These are phyloP conservation scores for Chaetodon trifascialis DNA, from an alignment of 2,113 vertebrate species.

Conservation along the genomic window DNA sequence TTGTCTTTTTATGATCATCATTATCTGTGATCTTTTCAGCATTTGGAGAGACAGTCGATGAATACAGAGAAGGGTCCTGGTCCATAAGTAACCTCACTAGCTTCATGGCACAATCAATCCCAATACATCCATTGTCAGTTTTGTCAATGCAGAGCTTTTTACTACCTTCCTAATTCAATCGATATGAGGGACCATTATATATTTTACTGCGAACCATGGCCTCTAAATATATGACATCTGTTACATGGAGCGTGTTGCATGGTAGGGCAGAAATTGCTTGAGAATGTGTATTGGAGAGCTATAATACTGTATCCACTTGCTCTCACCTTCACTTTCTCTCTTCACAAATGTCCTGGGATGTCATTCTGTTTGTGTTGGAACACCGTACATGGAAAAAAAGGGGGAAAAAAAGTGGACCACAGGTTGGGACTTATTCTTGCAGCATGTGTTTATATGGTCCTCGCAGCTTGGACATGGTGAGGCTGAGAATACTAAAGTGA, in stretches of 20 bases:
- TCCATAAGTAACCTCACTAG: slow-evolving; percentile 52
- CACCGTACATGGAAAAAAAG: background rate
- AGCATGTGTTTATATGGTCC: slow-evolving; percentile 67
- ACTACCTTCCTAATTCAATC: slow-evolving; percentile 77
- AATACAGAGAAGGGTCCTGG: slow-evolving; percentile 18
- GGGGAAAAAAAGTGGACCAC: slow-evolving; percentile 19
- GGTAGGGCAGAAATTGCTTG: slow-evolving; percentile 14
- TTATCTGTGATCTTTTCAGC: slow-evolving; percentile 56
- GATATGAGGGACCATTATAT: slow-evolving; percentile 59
- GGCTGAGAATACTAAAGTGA: slow-evolving; percentile 62
- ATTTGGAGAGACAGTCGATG: slow-evolving; percentile 22
- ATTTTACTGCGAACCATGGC: slow-evolving; percentile 72
- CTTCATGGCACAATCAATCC: slow-evolving; percentile 70
- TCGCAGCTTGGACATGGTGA: slow-evolving; percentile 47
- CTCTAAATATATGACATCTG: slow-evolving; percentile 59
- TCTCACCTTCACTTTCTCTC: background rate
- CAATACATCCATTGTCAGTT: slow-evolving; percentile 70
- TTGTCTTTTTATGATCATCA: slow-evolving; percentile 59
- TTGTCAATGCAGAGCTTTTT: slow-evolving; percentile 76
- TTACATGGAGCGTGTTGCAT: slow-evolving; percentile 33
- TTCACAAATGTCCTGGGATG: slow-evolving; percentile 32
- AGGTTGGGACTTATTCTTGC: slow-evolving; percentile 39
- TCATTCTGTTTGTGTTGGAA: slow-evolving; percentile 1
- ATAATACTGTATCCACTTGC: background rate
- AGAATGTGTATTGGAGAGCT: slow-evolving; percentile 8